Base-by-base conservation (phyloP, 2,888 invertebrate genomes). In the Dryococelus australis region DNA sequence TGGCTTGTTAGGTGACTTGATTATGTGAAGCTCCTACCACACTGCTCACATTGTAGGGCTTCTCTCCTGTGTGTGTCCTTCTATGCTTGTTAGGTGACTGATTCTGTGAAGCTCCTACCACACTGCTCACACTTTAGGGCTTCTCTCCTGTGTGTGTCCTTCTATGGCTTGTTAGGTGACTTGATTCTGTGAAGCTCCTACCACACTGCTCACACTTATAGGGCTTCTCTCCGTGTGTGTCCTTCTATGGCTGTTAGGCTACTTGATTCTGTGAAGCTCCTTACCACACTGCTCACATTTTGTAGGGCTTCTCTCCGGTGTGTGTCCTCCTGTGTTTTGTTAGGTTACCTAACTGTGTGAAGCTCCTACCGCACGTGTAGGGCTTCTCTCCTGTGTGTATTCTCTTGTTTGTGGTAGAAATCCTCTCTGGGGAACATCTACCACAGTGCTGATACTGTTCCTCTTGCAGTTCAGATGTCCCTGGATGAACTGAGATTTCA, bases 41-140 rank as follows among this genome's bases (percentile, higher is more conserved):
- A 84, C 27, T 28, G 84, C 84, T 10, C 35, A 26, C 43, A 28
- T 84, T 43, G 43, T n/a, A 43, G 12, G 86, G 47, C 20, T 47
- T 80, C 51, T 86, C 86, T 81, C 86, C 43, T 26, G 26, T 86
- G 43, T 86, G 86, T n/a, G 28, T 86, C 3, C 86, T 28, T 27
- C 12, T 79, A 27, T 86, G 28, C 28, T 78, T 0, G n/a, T 79
- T 16, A 65, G n/a, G 10, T 35, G 2, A 16, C 2, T 28, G 3
- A n/a, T 13, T 43, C 43, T 43, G 20, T 1, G 12, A 24, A 26
- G 16, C 47, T 35, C 3, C n/a, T 65, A 4, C 47, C 13, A n/a
- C 43, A 86, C 43, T 43, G 8, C 51, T 51, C 13, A 51, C 24
- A 20, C 8, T 84, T 84, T 84, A 27, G 5, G 20, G 16, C 9